A percentile compares a stretch with the other conserved stretches of the same genome.
phyloP scores from a whole-genome alignment of 2,113 vertebrate genomes.

The Dipodomys merriami region DNA sequence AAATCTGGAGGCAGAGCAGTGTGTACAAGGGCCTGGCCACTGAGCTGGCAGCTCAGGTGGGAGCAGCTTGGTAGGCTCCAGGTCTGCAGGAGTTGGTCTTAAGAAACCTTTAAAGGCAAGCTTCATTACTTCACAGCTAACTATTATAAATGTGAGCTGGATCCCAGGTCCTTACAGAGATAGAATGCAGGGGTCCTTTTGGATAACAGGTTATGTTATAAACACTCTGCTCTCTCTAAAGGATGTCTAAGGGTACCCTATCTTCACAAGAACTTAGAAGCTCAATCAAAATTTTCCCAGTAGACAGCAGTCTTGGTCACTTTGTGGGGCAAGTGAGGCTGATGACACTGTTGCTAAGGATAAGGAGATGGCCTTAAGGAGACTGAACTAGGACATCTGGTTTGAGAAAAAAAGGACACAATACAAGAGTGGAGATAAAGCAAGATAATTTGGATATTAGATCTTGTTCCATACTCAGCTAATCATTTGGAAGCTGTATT shows the following conservation, averaged over 20 bases:
- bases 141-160: neutral
- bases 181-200: neutral
- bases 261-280: neutral
- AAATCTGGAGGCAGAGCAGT: neutral
- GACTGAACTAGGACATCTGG: neutral
- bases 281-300: neutral
- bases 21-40: neutral
- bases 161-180: too few relatives aligned
- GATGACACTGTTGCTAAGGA: rapidly evolving
- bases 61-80: neutral
- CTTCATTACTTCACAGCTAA: neutral
- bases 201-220: neutral
- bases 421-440: neutral
- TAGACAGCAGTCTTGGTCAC: neutral
- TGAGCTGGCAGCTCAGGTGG: neutral
- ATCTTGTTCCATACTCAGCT: neutral
- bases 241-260: neutral
- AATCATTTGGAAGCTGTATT: neutral
- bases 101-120: too few relatives aligned
- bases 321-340: neutral
- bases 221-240: neutral
- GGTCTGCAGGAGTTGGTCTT: neutral
- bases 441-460: neutral
- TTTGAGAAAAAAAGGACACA: neutral
- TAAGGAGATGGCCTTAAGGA: neutral